Conservation (phyloP, 2,113 vertebrate genomes). For the Psettodes erumei region DNA sequence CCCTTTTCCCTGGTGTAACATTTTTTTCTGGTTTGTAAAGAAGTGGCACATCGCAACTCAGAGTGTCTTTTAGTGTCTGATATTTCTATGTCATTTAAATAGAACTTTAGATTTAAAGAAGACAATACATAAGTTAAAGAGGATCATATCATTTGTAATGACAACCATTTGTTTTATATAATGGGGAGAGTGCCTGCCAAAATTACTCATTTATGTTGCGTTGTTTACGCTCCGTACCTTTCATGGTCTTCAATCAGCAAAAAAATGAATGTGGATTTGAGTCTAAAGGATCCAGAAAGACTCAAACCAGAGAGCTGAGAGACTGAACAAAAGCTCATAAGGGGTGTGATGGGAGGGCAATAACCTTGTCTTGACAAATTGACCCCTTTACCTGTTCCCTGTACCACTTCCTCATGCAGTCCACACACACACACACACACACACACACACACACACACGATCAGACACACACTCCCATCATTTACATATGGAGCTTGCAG, state of each 20-base stretch:
- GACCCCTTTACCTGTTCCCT: conserved; percentile 75
- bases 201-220: conserved; percentile 4
- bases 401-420: conserved; percentile 45
- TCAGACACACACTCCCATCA: conserved; percentile 62
- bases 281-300: not conserved
- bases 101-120: not conserved
- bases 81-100: too few relatives aligned
- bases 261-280: conserved; percentile 1
- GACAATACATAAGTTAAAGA: not conserved
- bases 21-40: too few relatives aligned
- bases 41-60: too few relatives aligned
- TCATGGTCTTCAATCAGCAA: conserved; percentile 2
- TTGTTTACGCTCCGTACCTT: not conserved
- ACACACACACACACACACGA: conserved; percentile 45
- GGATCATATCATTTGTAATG: not conserved
- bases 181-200: not conserved
- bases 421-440: conserved; percentile 32
- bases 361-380: conserved; percentile 76
- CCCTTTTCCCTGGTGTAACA: too few relatives aligned
- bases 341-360: conserved; percentile 18
- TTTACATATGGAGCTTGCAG: conserved; percentile 81
- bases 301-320: conserved; percentile 2
- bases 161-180: not conserved
- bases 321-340: conserved; percentile 25
- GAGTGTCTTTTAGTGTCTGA: too few relatives aligned